Percentiles rank a stretch among this genome's conserved stretches.
phyloP scores from a whole-genome alignment of 2,113 vertebrate genomes.

The Tursiops truncatus region DNA sequence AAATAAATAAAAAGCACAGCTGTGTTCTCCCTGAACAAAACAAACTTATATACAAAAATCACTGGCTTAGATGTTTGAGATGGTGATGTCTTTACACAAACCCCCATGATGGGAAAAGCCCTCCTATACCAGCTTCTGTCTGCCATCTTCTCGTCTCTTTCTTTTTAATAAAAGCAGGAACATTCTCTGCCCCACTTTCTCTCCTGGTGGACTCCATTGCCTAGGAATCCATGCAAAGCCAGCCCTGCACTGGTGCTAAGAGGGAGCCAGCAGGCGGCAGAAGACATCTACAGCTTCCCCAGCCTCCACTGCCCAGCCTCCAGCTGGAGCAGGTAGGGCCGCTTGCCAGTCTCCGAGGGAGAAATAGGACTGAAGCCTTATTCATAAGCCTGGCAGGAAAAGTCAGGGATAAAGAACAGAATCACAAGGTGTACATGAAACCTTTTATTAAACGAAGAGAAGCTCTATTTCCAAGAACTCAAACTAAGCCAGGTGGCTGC shows the following conservation, averaged over 20 bases:
- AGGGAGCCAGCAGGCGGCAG: slow-evolving; percentile 82
- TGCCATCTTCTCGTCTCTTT: not conserved
- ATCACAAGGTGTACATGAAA: not conserved
- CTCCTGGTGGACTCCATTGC: not conserved
- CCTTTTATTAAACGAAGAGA: slow-evolving; percentile 50
- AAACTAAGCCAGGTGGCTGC: slow-evolving; percentile 28
- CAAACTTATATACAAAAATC: not conserved
- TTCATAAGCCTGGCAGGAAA: slow-evolving; percentile 32
- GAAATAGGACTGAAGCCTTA: slow-evolving; percentile 11
- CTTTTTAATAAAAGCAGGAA: not conserved
- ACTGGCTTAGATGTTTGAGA: too few relatives aligned
- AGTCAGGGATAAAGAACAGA: not conserved
- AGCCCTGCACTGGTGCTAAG: not conserved
- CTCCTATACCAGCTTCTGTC: not conserved
- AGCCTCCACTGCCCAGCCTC: not conserved
- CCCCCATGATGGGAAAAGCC: too few relatives aligned
- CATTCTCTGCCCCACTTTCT: not conserved
- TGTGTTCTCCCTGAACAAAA: slow-evolving; percentile 1
- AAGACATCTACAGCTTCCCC: slow-evolving; percentile 56
- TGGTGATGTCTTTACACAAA: not conserved
- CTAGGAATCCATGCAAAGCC: not conserved
- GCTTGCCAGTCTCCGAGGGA: not conserved
- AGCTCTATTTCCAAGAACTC: slow-evolving; percentile 4
- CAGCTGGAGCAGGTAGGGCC: not conserved
- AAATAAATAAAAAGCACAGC: too few relatives aligned